Conservation (phyloP, 2,113 vertebrate genomes). For the Orientallactaga bullata region DNA sequence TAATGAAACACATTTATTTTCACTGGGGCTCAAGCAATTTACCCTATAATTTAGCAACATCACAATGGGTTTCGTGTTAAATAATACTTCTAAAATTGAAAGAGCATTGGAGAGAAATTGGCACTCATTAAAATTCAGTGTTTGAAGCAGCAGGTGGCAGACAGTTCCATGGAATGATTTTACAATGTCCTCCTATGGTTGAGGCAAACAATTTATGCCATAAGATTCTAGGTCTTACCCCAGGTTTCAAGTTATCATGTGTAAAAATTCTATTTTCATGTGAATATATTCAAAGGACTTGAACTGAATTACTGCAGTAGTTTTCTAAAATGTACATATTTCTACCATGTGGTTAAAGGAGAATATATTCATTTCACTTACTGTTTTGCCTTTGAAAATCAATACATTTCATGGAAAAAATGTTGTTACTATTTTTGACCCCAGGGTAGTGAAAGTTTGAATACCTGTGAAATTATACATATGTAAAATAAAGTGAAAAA, state of each 20-base stretch:
- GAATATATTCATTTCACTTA: constrained; percentile 30
- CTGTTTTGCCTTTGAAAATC: neutral
- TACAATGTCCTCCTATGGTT: neutral
- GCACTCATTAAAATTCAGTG: constrained; percentile 38
- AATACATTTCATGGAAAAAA: constrained; percentile 32
- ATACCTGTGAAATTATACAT: constrained; percentile 46
- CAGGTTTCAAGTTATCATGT: neutral
- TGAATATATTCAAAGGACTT: constrained; percentile 8
- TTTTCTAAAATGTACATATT: constrained; percentile 41
- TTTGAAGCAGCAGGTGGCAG: constrained; percentile 62
- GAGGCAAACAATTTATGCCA: constrained; percentile 2
- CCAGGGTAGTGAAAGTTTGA: constrained; percentile 41
- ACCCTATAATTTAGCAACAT: constrained; percentile 59
- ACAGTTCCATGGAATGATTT: neutral
- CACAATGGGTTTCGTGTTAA: neutral
- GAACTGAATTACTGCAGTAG: neutral
- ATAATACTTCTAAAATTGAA: neutral
- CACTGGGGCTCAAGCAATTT: constrained; percentile 23
- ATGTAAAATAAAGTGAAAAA: neutral
- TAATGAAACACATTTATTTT: constrained; percentile 65
- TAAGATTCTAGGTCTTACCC: neutral
- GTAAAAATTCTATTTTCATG: neutral
- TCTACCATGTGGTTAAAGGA: constrained; percentile 32
- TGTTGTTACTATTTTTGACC: neutral
- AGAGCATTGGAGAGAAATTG: neutral